Conservation (phyloP, 2,888 invertebrate genomes). For the Leptinotarsa juncta region DNA sequence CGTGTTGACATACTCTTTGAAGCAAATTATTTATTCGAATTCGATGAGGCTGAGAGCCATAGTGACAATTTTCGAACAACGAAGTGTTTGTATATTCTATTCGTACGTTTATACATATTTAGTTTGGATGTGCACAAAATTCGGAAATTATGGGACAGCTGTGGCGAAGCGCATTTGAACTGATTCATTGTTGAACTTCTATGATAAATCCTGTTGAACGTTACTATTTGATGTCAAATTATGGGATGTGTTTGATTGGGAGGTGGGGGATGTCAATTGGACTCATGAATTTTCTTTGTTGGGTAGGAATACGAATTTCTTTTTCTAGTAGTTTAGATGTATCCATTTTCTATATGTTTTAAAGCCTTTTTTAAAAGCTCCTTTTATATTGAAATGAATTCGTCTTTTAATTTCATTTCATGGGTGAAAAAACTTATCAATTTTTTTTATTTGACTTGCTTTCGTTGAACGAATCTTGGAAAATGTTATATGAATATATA, state of each 20-base stretch:
- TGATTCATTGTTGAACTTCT: background rate
- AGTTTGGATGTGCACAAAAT: background rate
- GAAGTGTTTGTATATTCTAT: background rate
- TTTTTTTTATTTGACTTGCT: constrained; percentile 14
- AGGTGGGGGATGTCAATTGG: too few species aligned
- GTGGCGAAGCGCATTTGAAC: background rate
- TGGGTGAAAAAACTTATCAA: background rate
- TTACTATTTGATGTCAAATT: too few species aligned
- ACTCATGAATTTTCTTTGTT: too few species aligned
- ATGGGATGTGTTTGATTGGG: too few species aligned
- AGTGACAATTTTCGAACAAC: constrained; percentile 6
- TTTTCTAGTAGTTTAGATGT: background rate
- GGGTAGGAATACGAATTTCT: background rate
- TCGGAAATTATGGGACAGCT: background rate
- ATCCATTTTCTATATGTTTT: background rate
- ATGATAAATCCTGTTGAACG: too few species aligned
- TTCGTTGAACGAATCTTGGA: constrained; percentile 23
- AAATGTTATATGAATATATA: constrained; percentile 33
- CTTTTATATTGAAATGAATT: background rate
- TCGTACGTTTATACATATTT: background rate
- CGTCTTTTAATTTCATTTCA: background rate
- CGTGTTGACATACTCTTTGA: constrained; percentile 58
- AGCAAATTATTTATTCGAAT: constrained; percentile 24
- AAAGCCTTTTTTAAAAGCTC: background rate
- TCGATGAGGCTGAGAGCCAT: background rate